phyloP scores from a whole-genome alignment of 2,888 invertebrate genomes.

The Erebia palarica region DNA sequence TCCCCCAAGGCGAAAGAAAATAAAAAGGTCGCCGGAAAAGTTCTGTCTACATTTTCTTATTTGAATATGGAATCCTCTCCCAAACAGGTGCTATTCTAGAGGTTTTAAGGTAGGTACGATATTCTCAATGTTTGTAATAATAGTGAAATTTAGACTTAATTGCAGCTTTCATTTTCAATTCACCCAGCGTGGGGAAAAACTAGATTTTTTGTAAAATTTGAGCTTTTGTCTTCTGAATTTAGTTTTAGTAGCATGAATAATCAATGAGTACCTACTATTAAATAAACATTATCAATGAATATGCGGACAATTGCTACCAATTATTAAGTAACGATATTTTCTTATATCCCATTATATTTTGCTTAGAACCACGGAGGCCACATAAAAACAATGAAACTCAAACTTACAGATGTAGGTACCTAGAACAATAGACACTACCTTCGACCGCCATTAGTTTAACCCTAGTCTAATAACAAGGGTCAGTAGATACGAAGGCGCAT shows the following conservation, averaged over 20 bases:
- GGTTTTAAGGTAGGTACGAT: background rate
- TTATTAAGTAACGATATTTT: too few species aligned
- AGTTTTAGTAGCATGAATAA: too few species aligned
- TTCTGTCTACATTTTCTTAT: background rate
- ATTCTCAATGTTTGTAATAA: background rate
- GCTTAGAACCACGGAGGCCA: background rate
- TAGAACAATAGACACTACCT: slow-evolving; percentile 3
- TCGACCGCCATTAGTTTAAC: slow-evolving; percentile 49
- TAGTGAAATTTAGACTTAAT: too few species aligned
- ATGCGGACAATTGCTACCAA: too few species aligned
- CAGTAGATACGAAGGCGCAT: slow-evolving; percentile 60
- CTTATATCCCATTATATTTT: background rate
- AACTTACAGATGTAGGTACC: background rate
- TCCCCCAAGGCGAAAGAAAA: slow-evolving; percentile 15
- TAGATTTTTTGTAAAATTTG: too few species aligned
- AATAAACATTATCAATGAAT: too few species aligned
- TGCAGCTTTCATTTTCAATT: too few species aligned
- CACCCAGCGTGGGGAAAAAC: too few species aligned
- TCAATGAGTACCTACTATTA: too few species aligned
- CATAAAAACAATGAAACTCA: background rate
- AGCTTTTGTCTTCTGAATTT: too few species aligned
- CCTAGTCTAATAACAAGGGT: slow-evolving; percentile 64
- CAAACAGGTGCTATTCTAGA: background rate
- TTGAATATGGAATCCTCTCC: background rate
- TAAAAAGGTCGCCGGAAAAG: slow-evolving; percentile 8